Evolutionary conservation across 2,113 vertebrate genomes (phyloP).

Genomic region (Nesoenas mayeri): DNA sequence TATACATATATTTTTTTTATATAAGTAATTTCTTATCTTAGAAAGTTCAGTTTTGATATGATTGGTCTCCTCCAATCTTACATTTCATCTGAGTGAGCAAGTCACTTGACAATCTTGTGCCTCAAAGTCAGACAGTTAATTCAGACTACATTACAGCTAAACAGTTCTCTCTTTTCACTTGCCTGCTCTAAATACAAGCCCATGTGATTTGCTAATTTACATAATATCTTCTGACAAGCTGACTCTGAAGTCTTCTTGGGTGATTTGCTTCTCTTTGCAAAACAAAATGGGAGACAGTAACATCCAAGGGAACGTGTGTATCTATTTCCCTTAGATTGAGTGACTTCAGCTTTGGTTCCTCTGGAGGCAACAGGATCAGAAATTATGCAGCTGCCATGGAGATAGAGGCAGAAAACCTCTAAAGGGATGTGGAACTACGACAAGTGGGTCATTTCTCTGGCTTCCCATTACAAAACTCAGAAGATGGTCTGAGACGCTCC

Average conservation of each 20-base stretch:
- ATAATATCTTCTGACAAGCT: conserved; percentile 48
- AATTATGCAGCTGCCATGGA: conserved; percentile 12
- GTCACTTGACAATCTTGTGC: neutral
- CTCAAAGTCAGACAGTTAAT: conserved; percentile 41
- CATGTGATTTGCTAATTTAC: conserved; percentile 42
- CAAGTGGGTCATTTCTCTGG: neutral
- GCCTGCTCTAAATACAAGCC: conserved; percentile 24
- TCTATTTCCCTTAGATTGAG: neutral
- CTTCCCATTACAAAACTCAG: neutral
- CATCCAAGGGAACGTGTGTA: neutral
- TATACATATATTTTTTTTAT: too few relatives aligned
- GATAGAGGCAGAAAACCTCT: neutral
- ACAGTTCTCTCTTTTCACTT: conserved; percentile 7
- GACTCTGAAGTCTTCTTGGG: conserved; percentile 48
- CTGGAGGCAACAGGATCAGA: neutral
- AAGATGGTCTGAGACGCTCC: neutral
- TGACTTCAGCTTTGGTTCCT: neutral
- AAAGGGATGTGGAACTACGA: neutral
- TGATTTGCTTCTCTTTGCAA: conserved; percentile 47
- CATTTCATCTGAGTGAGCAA: neutral
- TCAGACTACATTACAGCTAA: neutral
- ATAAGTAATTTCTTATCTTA: neutral
- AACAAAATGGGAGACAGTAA: conserved; percentile 42
- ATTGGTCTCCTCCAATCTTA: neutral
- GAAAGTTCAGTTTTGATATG: neutral